Conservation (phyloP, 2,113 vertebrate species). For the Solenodon paradoxus region DNA sequence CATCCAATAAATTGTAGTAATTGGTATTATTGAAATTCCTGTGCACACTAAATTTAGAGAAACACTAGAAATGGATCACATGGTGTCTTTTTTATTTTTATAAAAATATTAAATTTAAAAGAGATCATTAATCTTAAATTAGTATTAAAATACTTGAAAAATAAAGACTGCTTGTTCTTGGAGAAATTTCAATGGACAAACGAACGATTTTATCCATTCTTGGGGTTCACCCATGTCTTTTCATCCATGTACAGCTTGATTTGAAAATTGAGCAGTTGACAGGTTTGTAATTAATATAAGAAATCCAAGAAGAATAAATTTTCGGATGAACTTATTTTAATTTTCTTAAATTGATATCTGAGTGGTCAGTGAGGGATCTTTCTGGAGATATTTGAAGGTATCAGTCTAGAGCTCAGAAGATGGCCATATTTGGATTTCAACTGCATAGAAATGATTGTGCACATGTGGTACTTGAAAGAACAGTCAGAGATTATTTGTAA, state of each 20-base stretch:
- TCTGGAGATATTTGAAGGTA: background rate
- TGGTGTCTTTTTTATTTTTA: background rate
- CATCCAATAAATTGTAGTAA: background rate
- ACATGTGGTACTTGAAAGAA: background rate
- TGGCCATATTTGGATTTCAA: background rate
- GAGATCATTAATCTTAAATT: too few species aligned
- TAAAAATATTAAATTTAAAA: background rate
- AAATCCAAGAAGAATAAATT: background rate
- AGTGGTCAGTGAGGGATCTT: background rate
- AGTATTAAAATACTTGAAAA: background rate
- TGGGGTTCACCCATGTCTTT: background rate
- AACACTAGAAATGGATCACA: background rate
- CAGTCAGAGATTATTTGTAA: background rate
- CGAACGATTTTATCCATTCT: background rate
- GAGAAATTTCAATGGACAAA: background rate
- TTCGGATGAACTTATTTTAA: too few species aligned
- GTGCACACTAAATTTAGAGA: background rate
- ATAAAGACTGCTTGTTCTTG: background rate
- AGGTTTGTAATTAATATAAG: background rate
- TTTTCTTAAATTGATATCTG: constrained; percentile 32
- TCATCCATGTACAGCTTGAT: background rate
- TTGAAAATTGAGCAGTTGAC: background rate
- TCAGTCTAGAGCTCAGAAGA: background rate
- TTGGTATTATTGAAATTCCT: background rate
- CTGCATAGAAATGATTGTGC: background rate